Evolutionary conservation across 2,113 vertebrate species (phyloP).

Genomic region (Sialia sialis): DNA sequence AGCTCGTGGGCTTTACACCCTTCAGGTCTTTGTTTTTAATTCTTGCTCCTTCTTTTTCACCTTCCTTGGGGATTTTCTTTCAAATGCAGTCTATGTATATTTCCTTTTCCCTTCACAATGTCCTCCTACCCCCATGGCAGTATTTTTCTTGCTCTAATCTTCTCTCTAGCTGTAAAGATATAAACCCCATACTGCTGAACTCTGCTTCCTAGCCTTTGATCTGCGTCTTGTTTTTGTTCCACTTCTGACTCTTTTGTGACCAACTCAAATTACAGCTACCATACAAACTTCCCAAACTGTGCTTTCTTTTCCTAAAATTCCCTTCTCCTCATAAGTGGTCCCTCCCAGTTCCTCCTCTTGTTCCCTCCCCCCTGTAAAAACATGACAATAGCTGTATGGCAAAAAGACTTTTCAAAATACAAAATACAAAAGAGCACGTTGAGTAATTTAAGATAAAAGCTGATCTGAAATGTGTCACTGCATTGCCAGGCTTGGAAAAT

Average conservation of each 20-base stretch:
- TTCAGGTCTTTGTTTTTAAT: constrained; percentile 38
- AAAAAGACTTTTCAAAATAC: constrained; percentile 17
- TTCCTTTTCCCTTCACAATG: constrained; percentile 55
- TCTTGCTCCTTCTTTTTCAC: background rate
- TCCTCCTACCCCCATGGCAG: constrained; percentile 54
- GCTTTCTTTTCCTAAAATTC: constrained; percentile 36
- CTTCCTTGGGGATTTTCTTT: constrained; percentile 53
- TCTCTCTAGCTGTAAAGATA: constrained; percentile 58
- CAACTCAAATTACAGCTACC: constrained; percentile 37
- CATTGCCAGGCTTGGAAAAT: constrained; percentile 59
- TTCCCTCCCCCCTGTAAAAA: constrained; percentile 7
- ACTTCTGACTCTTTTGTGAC: constrained; percentile 65
- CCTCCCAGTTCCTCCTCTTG: constrained; percentile 1
- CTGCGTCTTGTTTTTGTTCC: constrained; percentile 62
- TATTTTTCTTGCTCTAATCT: constrained; percentile 70
- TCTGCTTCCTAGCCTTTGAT: constrained; percentile 62
- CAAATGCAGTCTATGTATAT: constrained; percentile 43
- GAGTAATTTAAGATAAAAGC: constrained; percentile 61
- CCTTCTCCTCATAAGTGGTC: background rate
- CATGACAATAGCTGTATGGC: background rate
- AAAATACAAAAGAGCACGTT: background rate
- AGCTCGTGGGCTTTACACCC: constrained; percentile 15
- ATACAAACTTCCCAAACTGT: constrained; percentile 35
- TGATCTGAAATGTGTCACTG: constrained; percentile 52
- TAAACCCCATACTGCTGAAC: constrained; percentile 54